Percentiles rank a stretch among this genome's conserved stretches.
Conservation (phyloP, 2,888 invertebrate species). For the Lypha dubia region DNA sequence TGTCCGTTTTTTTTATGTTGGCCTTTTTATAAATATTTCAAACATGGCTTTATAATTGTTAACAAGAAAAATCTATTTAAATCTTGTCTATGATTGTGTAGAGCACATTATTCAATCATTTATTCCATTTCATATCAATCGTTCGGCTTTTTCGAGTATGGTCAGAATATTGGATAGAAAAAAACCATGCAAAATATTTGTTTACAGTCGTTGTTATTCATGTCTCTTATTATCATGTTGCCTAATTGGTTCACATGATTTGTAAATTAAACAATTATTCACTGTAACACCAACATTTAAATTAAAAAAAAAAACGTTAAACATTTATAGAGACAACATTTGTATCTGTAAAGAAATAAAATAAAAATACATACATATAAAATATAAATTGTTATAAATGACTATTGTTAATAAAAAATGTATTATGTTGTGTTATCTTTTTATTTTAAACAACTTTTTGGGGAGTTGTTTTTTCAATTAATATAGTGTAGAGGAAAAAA, state of each 20-base stretch:
- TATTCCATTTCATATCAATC: conserved; percentile 44
- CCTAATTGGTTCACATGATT: conserved; percentile 78
- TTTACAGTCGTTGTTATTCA: conserved; percentile 55
- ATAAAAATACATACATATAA: conserved; percentile 1
- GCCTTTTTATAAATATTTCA: conserved; percentile 33
- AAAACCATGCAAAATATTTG: conserved; percentile 26
- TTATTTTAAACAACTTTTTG: conserved; percentile 1
- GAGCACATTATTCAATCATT: conserved; percentile 64
- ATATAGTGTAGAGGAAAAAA: background rate
- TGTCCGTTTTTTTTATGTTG: conserved; percentile 2
- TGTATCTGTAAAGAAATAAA: conserved; percentile 14
- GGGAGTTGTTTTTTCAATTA: conserved; percentile 17
- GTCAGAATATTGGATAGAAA: conserved; percentile 13
- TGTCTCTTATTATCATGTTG: conserved; percentile 70
- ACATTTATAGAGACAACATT: conserved; percentile 34
- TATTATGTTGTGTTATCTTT: background rate
- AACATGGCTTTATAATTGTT: conserved; percentile 78
- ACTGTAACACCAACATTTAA: conserved; percentile 65
- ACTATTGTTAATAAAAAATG: conserved; percentile 17
- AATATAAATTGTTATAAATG: conserved; percentile 53
- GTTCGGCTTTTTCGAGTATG: conserved; percentile 7
- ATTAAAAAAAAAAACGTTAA: background rate
- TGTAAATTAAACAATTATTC: conserved; percentile 81
- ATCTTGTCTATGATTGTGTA: conserved; percentile 73
- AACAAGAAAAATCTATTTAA: conserved; percentile 79